Evolutionary conservation across 2,888 invertebrate genomes (phyloP).

Genomic region (Agrochola circellaris): DNA sequence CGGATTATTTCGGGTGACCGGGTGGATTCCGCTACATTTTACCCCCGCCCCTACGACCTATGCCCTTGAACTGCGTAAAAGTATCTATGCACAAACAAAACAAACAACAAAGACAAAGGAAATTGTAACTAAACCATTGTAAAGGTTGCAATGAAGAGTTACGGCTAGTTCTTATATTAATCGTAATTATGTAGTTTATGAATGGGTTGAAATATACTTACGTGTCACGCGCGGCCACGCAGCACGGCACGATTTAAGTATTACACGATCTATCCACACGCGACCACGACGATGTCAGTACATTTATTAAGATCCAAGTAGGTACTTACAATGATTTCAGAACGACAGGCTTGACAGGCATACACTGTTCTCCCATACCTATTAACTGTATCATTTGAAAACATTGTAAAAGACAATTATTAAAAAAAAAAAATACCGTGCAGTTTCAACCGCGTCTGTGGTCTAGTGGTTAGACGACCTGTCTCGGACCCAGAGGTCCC

Average conservation of each 20-base stretch:
- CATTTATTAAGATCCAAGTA: conserved; percentile 25
- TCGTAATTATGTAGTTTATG: conserved; percentile 30
- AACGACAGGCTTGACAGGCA: not conserved
- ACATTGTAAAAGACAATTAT: not conserved
- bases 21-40: conserved; percentile 16
- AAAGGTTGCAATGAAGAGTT: not conserved
- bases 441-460: too few relatives aligned
- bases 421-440: not conserved
- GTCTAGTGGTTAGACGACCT: too few relatives aligned
- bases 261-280: conserved; percentile 39
- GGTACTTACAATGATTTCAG: conserved; percentile 9
- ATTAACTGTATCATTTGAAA: not conserved
- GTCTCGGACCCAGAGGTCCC: too few relatives aligned
- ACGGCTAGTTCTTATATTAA: conserved; percentile 14
- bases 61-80: conserved; percentile 52
- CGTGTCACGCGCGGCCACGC: conserved; percentile 38
- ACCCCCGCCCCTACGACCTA: conserved; percentile 16
- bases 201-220: conserved; percentile 37
- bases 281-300: conserved; percentile 33
- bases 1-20: conserved; percentile 46
- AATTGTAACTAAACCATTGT: conserved; percentile 6
- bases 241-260: conserved; percentile 30
- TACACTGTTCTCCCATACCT: too few relatives aligned
- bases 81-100: conserved; percentile 33
- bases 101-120: conserved; percentile 38